A percentile compares a stretch with the other conserved stretches of the same genome.
These are phyloP conservation scores for Agrilus planipennis DNA, from an alignment of 1,140 invertebrate species.

Conservation along the genomic window DNA sequence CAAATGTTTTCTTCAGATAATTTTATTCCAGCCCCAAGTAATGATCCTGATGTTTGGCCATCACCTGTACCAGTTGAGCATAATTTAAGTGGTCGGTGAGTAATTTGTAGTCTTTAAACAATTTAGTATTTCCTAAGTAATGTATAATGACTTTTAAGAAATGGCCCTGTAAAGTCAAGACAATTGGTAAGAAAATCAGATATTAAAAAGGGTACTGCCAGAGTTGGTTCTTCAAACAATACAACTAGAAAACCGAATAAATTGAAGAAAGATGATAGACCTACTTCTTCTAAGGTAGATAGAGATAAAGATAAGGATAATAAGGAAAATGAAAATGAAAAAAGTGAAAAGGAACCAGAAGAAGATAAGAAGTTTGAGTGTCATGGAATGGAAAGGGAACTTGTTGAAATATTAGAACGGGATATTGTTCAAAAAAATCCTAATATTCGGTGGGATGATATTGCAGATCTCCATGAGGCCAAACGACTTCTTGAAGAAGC, in stretches of 20 bases:
- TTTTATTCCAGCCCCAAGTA: slow-evolving; percentile 54
- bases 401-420: slow-evolving; percentile 90
- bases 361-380: slow-evolving; percentile 87
- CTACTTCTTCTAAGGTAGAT: slow-evolving; percentile 29
- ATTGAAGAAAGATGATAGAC: slow-evolving; percentile 29
- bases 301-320: slow-evolving; percentile 19
- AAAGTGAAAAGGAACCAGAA: slow-evolving; percentile 56
- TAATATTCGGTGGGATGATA: slow-evolving; percentile 94
- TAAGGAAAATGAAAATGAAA: slow-evolving; percentile 40
- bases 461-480: slow-evolving; percentile 91
- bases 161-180: slow-evolving; percentile 22
- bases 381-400: slow-evolving; percentile 76
- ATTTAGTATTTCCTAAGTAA: no score
- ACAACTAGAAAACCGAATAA: slow-evolving; percentile 11
- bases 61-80: slow-evolving; percentile 73
- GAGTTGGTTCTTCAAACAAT: slow-evolving; percentile 22
- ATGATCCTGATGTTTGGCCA: slow-evolving; percentile 86
- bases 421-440: slow-evolving; percentile 98
- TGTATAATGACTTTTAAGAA: no score
- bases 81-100: slow-evolving; percentile 37
- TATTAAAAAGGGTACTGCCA: slow-evolving; percentile 19
- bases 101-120: no score
- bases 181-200: slow-evolving; percentile 23
- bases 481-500: slow-evolving; percentile 94
- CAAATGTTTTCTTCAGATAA: slow-evolving; percentile 34